Percentiles rank a stretch among this genome's conserved stretches.
Conservation (phyloP, 2,888 invertebrate species). For the Antitype chi region DNA sequence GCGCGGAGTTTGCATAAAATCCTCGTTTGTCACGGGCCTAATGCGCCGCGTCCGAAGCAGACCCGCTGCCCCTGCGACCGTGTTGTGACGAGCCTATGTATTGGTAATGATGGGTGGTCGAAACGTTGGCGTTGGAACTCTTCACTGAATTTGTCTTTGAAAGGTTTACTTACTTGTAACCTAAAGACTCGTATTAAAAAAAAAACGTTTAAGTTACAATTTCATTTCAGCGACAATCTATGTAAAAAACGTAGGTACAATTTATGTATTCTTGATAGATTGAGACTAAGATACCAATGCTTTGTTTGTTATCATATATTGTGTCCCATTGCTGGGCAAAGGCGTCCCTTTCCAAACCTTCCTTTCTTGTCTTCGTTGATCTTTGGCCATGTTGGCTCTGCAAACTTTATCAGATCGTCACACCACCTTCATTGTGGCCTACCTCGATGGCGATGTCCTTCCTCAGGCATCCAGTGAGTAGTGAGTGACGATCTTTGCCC, state of each 20-base stretch:
- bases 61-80: conserved; percentile 48
- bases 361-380: not conserved
- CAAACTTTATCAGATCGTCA: not conserved
- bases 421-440: not conserved
- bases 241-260: not conserved
- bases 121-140: conserved; percentile 18
- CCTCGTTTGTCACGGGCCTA: conserved; percentile 88
- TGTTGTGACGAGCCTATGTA: conserved; percentile 55
- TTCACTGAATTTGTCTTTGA: conserved; percentile 16
- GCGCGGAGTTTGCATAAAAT: conserved; percentile 86
- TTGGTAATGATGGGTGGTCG: conserved; percentile 41
- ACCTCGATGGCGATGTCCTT: not conserved
- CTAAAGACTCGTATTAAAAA: not conserved
- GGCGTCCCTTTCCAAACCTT: too few species aligned
- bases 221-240: not conserved
- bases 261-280: not conserved
- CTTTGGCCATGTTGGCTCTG: not conserved
- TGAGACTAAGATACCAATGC: not conserved
- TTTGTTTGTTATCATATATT: too few species aligned
- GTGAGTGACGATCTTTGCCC: not conserved
- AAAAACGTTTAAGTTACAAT: not conserved
- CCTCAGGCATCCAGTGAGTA: not conserved
- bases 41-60: conserved; percentile 84
- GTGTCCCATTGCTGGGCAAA: too few species aligned
- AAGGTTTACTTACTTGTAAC: not conserved